Percentiles rank a stretch among this genome's conserved stretches.
phyloP scores from a whole-genome alignment of 2,888 invertebrate genomes.

The Thera britannica region DNA sequence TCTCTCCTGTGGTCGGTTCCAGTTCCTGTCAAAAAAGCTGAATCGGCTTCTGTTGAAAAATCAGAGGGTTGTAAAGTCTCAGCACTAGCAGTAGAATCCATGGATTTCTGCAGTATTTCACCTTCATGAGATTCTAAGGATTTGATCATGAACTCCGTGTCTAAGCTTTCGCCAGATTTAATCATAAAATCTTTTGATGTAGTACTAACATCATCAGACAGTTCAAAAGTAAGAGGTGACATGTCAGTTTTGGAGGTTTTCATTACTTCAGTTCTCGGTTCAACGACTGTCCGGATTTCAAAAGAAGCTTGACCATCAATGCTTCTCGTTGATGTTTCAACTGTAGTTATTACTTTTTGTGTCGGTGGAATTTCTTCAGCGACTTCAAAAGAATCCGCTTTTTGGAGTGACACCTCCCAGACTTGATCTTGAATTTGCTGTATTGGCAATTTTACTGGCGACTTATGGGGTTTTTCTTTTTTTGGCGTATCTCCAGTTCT shows the following conservation, averaged over 20 bases:
- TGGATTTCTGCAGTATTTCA: slow-evolving; percentile 80
- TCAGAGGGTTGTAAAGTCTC: slow-evolving; percentile 82
- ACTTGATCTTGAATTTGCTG: slow-evolving; percentile 78
- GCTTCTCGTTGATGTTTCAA: slow-evolving; percentile 58
- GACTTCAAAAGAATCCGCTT: slow-evolving; percentile 70
- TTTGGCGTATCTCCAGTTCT: slow-evolving; percentile 71
- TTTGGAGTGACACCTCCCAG: slow-evolving; percentile 76
- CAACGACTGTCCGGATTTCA: slow-evolving; percentile 59
- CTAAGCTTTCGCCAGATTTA: slow-evolving; percentile 80
- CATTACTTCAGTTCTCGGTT: slow-evolving; percentile 57
- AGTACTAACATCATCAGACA: slow-evolving; percentile 73
- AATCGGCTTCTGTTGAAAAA: slow-evolving; percentile 81
- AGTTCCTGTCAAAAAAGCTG: slow-evolving; percentile 78
- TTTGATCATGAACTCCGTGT: slow-evolving; percentile 81
- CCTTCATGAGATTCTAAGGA: slow-evolving; percentile 82
- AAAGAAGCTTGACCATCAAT: slow-evolving; percentile 60
- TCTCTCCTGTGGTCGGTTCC: slow-evolving; percentile 77
- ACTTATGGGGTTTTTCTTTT: slow-evolving; percentile 66
- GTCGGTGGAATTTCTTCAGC: slow-evolving; percentile 64
- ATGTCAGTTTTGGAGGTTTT: slow-evolving; percentile 70
- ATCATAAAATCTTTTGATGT: slow-evolving; percentile 79
- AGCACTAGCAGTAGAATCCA: slow-evolving; percentile 81
- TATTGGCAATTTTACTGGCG: slow-evolving; percentile 76
- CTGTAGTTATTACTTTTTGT: slow-evolving; percentile 48
- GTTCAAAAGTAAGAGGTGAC: slow-evolving; percentile 71